Evolutionary conservation across 2,888 invertebrate genomes (phyloP).

Genomic region (Oscheius sp.): DNA sequence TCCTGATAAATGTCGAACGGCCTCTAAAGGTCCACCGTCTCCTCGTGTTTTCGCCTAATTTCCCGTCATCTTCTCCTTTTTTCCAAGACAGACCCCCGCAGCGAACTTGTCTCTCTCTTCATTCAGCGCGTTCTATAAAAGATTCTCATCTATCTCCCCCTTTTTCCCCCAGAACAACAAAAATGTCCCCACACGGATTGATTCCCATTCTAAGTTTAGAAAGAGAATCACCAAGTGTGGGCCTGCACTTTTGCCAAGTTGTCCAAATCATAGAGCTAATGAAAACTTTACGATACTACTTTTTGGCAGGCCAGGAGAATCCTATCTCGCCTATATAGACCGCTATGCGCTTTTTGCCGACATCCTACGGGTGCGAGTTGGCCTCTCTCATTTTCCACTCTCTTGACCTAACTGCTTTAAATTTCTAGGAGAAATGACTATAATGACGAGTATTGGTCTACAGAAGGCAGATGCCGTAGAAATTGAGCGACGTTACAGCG

Average conservation of each 20-base stretch:
- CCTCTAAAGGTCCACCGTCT: background rate
- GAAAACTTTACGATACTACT: background rate
- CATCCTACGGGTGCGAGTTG: background rate
- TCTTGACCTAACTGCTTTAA: background rate
- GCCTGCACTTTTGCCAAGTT: background rate
- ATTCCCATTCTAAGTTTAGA: background rate
- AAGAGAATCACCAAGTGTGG: background rate
- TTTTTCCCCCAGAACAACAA: background rate
- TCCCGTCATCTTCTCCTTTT: constrained; percentile 8
- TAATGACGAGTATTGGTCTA: constrained; percentile 5
- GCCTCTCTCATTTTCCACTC: background rate
- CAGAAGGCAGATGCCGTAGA: constrained; percentile 23
- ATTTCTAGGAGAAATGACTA: background rate
- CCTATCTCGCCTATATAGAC: background rate
- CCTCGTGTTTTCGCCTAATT: background rate
- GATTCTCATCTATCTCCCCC: background rate
- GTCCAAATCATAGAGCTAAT: background rate
- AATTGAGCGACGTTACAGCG: constrained; percentile 19
- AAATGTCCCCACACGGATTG: constrained; percentile 1
- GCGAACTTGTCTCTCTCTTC: background rate
- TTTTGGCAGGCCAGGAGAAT: background rate
- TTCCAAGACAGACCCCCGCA: constrained; percentile 13
- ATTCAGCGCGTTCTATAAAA: background rate
- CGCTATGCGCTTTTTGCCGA: background rate
- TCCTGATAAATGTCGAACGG: too few relatives aligned